Base-by-base conservation (phyloP, 2,888 invertebrate species). In the Sussaba pulchella region DNA sequence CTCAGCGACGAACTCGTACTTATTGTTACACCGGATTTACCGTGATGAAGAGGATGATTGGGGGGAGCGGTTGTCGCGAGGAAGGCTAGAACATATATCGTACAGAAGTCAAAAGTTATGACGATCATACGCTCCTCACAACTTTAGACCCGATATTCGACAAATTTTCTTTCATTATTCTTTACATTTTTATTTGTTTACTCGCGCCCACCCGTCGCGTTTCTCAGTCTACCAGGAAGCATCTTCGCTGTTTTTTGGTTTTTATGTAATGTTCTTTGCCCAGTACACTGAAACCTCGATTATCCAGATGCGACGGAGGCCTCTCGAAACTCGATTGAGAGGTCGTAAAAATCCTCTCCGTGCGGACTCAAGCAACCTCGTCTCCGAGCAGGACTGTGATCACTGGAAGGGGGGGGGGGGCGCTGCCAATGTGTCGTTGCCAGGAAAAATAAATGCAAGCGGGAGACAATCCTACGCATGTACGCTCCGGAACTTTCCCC, bases 51-150 rank as follows among this genome's bases (percentile, higher is more conserved):
- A 89, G 92, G 92, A 88, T 92, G 92, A 91, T 91, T 95, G 94
- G 95, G 94, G 94, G 94, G 95, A 93, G 94, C 94, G 94, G 94
- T 94, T 93, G 95, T 95, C 94, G 95, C 95, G 93, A 95, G 94
- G 94, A 95, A 95, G 93, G 95, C 95, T 95, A 95, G 94, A 95
- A 95, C 91, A 91, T 88, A 91, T 83, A 85, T 86, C 85, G 87
- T 87, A 87, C 85, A 88, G 86, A 84, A 82, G 88, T 88, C 85
- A 87, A 57, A 86, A 41, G 69, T 64, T 21, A 66, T 24, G 61
- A 43, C 36, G 61, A 39, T 31, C 6, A 36, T 31, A 36, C 17
- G 24, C 26, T 26, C 24, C 43, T 52, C 36, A 61, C 19, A 66
- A 50, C 21, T 43, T 31, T 45, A 19, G n/a, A 14, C 31, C 39